Evolutionary conservation across 2,888 invertebrate species (phyloP).

Genomic region (Hemaris fuciformis): DNA sequence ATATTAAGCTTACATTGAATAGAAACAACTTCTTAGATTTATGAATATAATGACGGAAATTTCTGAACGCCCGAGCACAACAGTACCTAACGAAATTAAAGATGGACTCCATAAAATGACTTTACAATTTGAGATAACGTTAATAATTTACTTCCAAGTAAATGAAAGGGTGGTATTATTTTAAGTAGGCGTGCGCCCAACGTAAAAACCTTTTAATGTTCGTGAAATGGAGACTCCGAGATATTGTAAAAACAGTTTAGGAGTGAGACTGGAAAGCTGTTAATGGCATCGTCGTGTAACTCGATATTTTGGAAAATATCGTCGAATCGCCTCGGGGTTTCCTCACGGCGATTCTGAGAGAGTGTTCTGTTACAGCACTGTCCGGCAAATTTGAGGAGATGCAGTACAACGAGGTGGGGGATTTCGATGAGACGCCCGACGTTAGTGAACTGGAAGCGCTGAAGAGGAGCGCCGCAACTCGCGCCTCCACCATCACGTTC

Average conservation of each 20-base stretch:
- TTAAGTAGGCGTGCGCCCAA: not conserved
- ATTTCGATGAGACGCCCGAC: slow-evolving; percentile 68
- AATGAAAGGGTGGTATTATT: slow-evolving; percentile 5
- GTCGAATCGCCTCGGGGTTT: slow-evolving; percentile 31
- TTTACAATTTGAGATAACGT: slow-evolving; percentile 2
- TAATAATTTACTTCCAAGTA: not conserved
- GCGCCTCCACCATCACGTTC: slow-evolving; percentile 37
- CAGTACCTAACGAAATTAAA: not conserved
- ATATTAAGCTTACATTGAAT: no score
- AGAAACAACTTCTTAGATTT: not conserved
- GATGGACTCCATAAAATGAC: not conserved
- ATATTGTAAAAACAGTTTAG: slow-evolving; percentile 34
- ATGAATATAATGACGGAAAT: not conserved
- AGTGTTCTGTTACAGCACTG: slow-evolving; percentile 58
- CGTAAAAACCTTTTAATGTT: slow-evolving; percentile 6
- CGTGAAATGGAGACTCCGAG: not conserved
- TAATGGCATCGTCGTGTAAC: slow-evolving; percentile 56
- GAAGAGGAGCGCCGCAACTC: slow-evolving; percentile 58
- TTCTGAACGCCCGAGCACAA: not conserved
- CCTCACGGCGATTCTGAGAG: slow-evolving; percentile 31
- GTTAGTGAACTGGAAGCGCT: slow-evolving; percentile 73
- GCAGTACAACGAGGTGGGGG: slow-evolving; percentile 72
- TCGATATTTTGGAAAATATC: slow-evolving; percentile 46
- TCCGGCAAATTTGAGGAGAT: slow-evolving; percentile 75
- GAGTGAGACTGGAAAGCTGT: slow-evolving; percentile 33